Evolutionary conservation across 2,888 invertebrate species (phyloP).

Genomic region (Deladenus siricidicola): DNA sequence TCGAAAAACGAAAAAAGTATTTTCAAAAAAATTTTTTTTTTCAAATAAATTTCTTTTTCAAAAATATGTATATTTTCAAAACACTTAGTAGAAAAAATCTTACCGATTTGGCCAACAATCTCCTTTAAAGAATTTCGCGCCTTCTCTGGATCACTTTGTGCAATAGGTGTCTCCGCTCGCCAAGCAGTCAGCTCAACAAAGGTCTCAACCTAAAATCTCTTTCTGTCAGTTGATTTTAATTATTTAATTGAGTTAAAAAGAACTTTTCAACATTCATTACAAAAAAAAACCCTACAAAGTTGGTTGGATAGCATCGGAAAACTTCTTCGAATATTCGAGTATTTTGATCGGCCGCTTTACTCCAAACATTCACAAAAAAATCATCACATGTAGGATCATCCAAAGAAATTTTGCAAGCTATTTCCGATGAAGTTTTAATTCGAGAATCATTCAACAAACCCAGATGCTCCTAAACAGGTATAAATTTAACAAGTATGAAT

Average conservation of each 20-base stretch:
- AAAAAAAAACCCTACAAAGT: conserved; percentile 57
- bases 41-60: too few relatives aligned
- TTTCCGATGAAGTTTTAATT: conserved; percentile 30
- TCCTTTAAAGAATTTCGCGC: conserved; percentile 42
- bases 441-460: conserved; percentile 62
- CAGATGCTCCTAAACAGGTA: conserved; percentile 66
- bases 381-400: conserved; percentile 70
- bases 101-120: conserved; percentile 20
- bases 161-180: conserved; percentile 56
- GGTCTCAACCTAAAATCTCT: conserved; percentile 62
- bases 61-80: neutral
- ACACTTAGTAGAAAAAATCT: too few relatives aligned
- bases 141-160: conserved; percentile 63
- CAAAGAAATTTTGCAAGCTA: conserved; percentile 58
- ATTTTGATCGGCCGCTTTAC: conserved; percentile 70
- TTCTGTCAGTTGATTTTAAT: neutral
- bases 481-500: conserved; percentile 5
- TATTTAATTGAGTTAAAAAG: neutral
- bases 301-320: conserved; percentile 81
- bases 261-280: neutral
- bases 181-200: conserved; percentile 61
- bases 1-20: too few relatives aligned
- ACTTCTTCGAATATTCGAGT: conserved; percentile 81
- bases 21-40: too few relatives aligned
- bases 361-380: conserved; percentile 80